phyloP scores from a whole-genome alignment of 2,888 invertebrate species.

The Vannuccia rotundouncinata region DNA sequence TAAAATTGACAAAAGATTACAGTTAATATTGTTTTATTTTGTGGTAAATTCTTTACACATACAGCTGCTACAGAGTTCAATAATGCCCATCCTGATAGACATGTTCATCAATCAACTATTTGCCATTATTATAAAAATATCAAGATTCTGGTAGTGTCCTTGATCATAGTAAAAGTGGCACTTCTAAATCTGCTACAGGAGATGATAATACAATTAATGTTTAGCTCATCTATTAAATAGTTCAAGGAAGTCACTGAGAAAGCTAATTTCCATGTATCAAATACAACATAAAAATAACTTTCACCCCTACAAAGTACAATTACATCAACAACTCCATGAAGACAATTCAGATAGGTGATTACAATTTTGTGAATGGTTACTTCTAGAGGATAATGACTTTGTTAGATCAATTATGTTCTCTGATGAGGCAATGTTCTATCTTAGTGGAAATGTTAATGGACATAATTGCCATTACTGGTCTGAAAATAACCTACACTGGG shows the following conservation, averaged over 20 bases:
- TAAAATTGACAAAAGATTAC: neutral
- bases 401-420: conserved; percentile 26
- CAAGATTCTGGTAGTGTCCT: neutral
- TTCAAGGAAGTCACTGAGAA: conserved; percentile 8
- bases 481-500: neutral
- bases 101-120: neutral
- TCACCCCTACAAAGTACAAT: conserved; percentile 24
- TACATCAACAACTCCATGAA: conserved; percentile 26
- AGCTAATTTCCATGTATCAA: conserved; percentile 17
- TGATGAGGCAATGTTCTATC: conserved; percentile 18
- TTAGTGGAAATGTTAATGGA: conserved; percentile 19
- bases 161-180: neutral
- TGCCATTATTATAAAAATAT: neutral
- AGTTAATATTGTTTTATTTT: neutral
- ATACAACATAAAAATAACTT: neutral
- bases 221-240: conserved; percentile 24
- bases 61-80: neutral
- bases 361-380: conserved; percentile 19
- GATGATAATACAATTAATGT: neutral
- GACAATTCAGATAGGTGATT: conserved; percentile 13
- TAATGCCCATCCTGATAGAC: neutral
- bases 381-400: conserved; percentile 23
- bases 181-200: neutral
- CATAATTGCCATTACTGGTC: conserved; percentile 4
- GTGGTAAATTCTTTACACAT: neutral